phyloP scores from a whole-genome alignment of 1,140 invertebrate genomes.

The Mactra quadrangularis region DNA sequence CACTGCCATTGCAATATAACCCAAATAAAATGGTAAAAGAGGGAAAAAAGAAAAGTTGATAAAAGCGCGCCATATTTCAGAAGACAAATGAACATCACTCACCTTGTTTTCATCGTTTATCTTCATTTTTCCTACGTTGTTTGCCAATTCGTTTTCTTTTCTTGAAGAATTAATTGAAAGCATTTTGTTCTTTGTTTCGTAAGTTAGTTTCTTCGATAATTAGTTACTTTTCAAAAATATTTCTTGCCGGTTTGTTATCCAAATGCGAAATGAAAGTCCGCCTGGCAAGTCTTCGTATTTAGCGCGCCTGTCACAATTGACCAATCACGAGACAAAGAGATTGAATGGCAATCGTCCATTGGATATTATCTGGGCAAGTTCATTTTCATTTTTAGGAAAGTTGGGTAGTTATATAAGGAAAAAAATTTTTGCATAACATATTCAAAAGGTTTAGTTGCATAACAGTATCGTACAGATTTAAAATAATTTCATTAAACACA shows the following conservation, averaged over 20 bases:
- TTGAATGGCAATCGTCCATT: not conserved
- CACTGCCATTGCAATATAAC: too few species aligned
- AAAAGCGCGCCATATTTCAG: conserved; percentile 25
- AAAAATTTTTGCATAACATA: too few species aligned
- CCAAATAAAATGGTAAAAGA: too few species aligned
- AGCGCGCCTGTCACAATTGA: not conserved
- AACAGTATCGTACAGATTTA: too few species aligned
- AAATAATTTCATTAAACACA: too few species aligned
- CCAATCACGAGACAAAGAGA: not conserved
- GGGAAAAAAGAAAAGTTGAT: not conserved
- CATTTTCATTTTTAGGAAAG: conserved; percentile 8
- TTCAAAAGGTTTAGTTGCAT: too few species aligned
- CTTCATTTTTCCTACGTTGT: conserved; percentile 66
- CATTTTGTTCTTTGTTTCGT: conserved; percentile 49
- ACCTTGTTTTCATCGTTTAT: conserved; percentile 78
- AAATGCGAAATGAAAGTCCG: not conserved
- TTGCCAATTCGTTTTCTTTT: conserved; percentile 67
- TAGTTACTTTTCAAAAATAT: not conserved
- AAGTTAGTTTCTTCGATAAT: not conserved
- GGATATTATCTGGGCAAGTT: not conserved
- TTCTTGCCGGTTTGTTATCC: not conserved
- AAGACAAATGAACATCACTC: conserved; percentile 41
- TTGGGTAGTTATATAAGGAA: conserved; percentile 1
- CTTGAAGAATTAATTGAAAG: conserved; percentile 67
- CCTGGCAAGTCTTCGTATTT: conserved; percentile 6